Conservation (phyloP, 2,113 vertebrate species). For the Thomomys bottae region DNA sequence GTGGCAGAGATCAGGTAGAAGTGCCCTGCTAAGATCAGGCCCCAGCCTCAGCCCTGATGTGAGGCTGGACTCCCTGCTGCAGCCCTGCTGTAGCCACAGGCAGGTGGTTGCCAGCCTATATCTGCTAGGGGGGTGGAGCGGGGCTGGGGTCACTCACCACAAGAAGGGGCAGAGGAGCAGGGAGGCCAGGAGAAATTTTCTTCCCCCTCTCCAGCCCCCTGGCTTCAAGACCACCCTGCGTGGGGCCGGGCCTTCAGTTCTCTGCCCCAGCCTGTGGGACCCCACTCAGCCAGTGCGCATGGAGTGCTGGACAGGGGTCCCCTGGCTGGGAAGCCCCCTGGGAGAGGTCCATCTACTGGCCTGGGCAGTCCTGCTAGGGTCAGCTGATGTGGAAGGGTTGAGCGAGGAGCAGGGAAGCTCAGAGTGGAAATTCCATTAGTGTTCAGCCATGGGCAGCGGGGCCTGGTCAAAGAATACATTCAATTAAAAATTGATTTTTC, state of each 20-base stretch:
- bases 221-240: rapidly evolving
- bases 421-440: constrained; percentile 81
- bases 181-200: neutral
- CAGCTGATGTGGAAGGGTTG: constrained; percentile 72
- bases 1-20: neutral
- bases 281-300: neutral
- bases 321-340: neutral
- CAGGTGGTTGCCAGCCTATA: too few species aligned
- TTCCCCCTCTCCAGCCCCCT: neutral
- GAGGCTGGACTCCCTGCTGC: too few species aligned
- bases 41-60: rapidly evolving
- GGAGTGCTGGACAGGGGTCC: neutral
- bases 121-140: too few species aligned
- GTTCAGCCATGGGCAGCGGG: constrained; percentile 78
- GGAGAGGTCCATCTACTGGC: rapidly evolving
- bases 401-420: neutral
- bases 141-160: too few species aligned
- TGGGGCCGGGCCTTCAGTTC: neutral
- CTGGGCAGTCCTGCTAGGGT: constrained; percentile 72
- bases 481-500: constrained; percentile 87
- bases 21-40: rapidly evolving
- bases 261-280: neutral
- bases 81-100: too few species aligned
- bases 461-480: constrained; percentile 80
- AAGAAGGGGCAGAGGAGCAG: neutral